phyloP scores from a whole-genome alignment of 2,888 invertebrate species.

The Meta bourneti region DNA sequence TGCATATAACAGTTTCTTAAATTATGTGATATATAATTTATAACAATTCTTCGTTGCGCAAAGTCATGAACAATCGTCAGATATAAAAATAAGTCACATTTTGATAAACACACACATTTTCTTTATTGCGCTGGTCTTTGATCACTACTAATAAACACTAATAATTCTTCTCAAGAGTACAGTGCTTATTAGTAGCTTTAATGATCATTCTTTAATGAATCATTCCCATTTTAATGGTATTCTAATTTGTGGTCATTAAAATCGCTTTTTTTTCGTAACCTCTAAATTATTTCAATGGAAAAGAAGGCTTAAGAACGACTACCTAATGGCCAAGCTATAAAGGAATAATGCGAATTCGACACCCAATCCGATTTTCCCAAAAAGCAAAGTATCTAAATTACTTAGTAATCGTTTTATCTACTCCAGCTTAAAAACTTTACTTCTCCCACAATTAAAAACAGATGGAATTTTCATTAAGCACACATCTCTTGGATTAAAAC shows the following conservation, averaged over 20 bases:
- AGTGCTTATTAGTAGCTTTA: neutral
- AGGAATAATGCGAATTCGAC: neutral
- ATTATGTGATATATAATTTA: too few relatives aligned
- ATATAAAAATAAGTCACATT: too few relatives aligned
- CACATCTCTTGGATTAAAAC: conserved; percentile 20
- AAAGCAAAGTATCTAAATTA: neutral
- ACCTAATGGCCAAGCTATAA: neutral
- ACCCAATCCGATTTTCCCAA: neutral
- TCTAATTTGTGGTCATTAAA: neutral
- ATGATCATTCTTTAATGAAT: neutral
- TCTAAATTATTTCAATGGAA: neutral
- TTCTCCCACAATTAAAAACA: neutral
- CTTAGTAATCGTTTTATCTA: neutral
- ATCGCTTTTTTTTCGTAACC: neutral
- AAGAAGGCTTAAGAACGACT: neutral
- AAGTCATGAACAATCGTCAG: too few relatives aligned
- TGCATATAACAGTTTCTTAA: too few relatives aligned
- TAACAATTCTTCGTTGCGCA: too few relatives aligned
- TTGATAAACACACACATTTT: neutral
- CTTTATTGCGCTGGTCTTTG: neutral
- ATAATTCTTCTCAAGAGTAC: neutral
- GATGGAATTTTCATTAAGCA: conserved; percentile 4
- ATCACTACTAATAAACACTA: neutral
- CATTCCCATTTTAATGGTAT: neutral
- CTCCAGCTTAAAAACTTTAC: neutral